Evolutionary conservation across 1,140 invertebrate species (phyloP).

Genomic region (Ceratina japonica): DNA sequence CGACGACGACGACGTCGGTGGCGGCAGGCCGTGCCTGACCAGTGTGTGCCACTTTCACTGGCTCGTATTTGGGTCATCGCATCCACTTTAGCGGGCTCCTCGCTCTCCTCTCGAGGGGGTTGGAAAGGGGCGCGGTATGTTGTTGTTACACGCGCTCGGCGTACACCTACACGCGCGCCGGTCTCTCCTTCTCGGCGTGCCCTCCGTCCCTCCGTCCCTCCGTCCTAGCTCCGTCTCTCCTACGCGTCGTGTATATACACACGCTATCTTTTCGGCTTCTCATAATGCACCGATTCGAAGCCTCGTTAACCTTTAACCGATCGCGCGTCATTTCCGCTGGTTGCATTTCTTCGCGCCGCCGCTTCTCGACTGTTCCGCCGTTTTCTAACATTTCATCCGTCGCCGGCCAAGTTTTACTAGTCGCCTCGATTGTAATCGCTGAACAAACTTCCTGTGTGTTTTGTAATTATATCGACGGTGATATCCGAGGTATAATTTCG

Average conservation of each 20-base stretch:
- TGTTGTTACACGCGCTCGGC: slow-evolving; percentile 21
- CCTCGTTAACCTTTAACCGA: slow-evolving; percentile 35
- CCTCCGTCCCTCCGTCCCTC: not conserved
- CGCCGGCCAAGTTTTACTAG: too few relatives aligned
- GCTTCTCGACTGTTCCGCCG: not conserved
- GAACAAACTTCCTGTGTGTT: too few relatives aligned
- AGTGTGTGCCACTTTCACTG: slow-evolving; percentile 79
- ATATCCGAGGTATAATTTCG: too few relatives aligned
- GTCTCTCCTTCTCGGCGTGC: not conserved
- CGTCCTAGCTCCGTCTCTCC: not conserved
- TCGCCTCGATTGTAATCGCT: too few relatives aligned
- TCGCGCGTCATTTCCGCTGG: slow-evolving; percentile 22
- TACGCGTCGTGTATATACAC: slow-evolving; percentile 1
- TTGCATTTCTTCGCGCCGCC: slow-evolving; percentile 26
- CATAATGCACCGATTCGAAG: not conserved
- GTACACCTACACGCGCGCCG: slow-evolving; percentile 13
- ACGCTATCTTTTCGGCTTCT: not conserved
- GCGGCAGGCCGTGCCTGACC: slow-evolving; percentile 74
- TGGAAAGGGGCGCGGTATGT: slow-evolving; percentile 48
- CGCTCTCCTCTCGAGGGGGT: slow-evolving; percentile 54
- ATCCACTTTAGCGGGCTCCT: slow-evolving; percentile 70
- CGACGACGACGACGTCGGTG: slow-evolving; percentile 45
- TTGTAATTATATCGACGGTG: too few relatives aligned
- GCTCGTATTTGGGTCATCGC: slow-evolving; percentile 77
- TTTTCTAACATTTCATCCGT: too few relatives aligned